phyloP scores from a whole-genome alignment of 2,797 vertebrate species.

The Pelochelys cantorii region DNA sequence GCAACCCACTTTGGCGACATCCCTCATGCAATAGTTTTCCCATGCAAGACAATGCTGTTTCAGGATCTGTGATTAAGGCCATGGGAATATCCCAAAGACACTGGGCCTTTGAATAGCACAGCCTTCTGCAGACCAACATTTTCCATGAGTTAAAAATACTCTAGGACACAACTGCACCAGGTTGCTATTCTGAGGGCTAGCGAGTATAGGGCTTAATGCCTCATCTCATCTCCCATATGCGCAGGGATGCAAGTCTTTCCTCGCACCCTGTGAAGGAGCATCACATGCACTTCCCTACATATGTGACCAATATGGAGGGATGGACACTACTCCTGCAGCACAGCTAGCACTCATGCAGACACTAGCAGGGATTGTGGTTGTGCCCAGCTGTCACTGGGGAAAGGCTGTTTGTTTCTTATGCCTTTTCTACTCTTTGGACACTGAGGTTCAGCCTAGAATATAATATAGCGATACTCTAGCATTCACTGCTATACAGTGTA shows the following conservation, averaged over 20 bases:
- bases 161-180: neutral
- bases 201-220: neutral
- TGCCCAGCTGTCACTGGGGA: neutral
- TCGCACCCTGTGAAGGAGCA: fast-evolving
- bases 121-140: neutral
- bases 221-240: neutral
- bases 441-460: neutral
- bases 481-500: neutral
- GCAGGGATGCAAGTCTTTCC: neutral
- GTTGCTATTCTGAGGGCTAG: neutral
- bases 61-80: neutral
- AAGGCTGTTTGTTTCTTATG: fast-evolving
- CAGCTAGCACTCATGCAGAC: neutral
- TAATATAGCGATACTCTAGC: neutral
- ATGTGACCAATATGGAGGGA: neutral
- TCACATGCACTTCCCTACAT: neutral
- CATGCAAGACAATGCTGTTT: neutral
- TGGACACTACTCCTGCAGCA: neutral
- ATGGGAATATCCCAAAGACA: neutral
- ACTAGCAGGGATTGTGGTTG: neutral
- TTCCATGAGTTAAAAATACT: neutral
- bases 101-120: neutral
- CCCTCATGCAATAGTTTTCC: neutral
- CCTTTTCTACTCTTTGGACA: neutral
- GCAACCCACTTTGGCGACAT: neutral